A percentile compares a stretch with the other conserved stretches of the same genome.
Conservation (phyloP, 2,797 vertebrate species). For the Lepidocolaptes lacrymiger region DNA sequence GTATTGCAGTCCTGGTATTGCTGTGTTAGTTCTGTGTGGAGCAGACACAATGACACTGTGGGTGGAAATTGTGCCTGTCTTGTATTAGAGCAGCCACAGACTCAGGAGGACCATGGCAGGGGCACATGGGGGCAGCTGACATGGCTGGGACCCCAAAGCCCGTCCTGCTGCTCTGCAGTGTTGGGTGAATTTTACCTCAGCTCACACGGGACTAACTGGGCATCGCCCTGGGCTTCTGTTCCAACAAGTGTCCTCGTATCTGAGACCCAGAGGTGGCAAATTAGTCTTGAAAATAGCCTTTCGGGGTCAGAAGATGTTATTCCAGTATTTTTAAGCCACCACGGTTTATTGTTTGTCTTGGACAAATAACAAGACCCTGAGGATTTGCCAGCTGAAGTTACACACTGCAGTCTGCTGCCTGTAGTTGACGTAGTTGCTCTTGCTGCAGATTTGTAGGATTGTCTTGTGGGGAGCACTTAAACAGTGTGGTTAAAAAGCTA, state of each 20-base stretch:
- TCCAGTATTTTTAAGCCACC: not conserved
- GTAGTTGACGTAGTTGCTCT: not conserved
- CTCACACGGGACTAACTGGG: fast-evolving
- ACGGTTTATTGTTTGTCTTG: not conserved
- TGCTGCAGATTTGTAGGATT: not conserved
- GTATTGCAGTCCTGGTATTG: not conserved
- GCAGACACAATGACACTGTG: not conserved
- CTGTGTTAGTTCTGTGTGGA: not conserved
- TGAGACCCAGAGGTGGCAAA: not conserved
- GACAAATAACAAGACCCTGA: not conserved
- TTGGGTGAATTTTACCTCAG: not conserved
- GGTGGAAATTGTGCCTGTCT: not conserved
- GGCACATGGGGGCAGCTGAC: fast-evolving
- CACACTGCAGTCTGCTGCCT: not conserved
- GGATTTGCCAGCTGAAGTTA: not conserved
- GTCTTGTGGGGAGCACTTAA: not conserved
- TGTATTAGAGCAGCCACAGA: not conserved
- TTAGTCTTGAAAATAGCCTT: not conserved
- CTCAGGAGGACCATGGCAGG: not conserved
- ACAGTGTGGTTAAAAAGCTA: not conserved
- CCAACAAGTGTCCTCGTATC: not conserved
- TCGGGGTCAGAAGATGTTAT: not conserved
- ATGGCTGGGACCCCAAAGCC: fast-evolving
- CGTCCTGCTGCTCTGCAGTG: fast-evolving
- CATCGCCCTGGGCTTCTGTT: fast-evolving